Conservation (phyloP, 2,113 vertebrate genomes). For the Nipponia nippon region DNA sequence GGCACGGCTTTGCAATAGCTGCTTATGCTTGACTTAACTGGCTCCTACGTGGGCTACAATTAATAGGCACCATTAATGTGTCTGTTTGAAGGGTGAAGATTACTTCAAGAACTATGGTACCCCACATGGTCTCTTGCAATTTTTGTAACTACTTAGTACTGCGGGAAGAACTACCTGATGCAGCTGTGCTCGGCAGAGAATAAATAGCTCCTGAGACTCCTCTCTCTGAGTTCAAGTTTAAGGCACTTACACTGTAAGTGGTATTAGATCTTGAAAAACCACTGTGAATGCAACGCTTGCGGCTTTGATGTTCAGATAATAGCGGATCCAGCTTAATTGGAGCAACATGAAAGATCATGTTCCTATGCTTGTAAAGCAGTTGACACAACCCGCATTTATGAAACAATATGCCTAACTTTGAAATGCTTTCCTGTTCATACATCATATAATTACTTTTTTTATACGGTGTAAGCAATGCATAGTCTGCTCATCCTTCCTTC, state of each 20-base stretch:
- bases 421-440: slow-evolving; percentile 16
- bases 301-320: slow-evolving; percentile 36
- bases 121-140: not conserved
- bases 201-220: not conserved
- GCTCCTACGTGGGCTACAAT: rapidly evolving
- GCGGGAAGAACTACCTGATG: not conserved
- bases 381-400: not conserved
- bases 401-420: not conserved
- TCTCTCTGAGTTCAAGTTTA: not conserved
- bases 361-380: not conserved
- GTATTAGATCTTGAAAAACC: not conserved
- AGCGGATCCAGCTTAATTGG: not conserved
- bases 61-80: not conserved
- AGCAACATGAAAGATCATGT: slow-evolving; percentile 9
- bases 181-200: rapidly evolving
- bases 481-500: not conserved
- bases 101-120: not conserved
- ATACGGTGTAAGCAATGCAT: not conserved
- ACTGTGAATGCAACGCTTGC: not conserved
- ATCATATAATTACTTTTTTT: not conserved
- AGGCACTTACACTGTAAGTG: not conserved
- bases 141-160: not conserved
- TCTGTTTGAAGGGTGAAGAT: not conserved
- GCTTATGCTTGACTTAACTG: not conserved
- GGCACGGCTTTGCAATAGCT: not conserved